These are phyloP conservation scores for Coelinius sp. DNA, from an alignment of 2,888 invertebrate genomes.

Conservation along the genomic window DNA sequence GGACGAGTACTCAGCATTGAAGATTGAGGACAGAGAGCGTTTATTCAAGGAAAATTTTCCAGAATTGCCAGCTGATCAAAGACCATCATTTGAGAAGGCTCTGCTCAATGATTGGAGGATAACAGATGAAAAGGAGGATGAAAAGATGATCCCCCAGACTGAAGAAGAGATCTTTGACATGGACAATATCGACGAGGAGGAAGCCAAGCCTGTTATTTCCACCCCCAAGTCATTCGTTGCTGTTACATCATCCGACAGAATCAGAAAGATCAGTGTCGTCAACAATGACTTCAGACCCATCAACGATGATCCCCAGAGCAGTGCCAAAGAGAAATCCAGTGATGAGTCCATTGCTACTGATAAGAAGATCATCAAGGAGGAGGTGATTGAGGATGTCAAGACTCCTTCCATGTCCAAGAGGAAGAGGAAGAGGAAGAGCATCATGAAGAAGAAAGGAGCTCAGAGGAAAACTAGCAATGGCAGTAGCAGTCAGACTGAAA, in stretches of 20 bases:
- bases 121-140: slow-evolving; percentile 50
- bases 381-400: slow-evolving; percentile 72
- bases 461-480: slow-evolving; percentile 77
- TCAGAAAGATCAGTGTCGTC: slow-evolving; percentile 76
- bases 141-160: slow-evolving; percentile 30
- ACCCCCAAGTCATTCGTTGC: slow-evolving; percentile 71
- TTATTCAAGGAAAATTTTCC: slow-evolving; percentile 69
- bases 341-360: slow-evolving; percentile 59
- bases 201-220: slow-evolving; percentile 50
- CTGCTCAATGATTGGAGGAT: slow-evolving; percentile 72
- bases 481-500: slow-evolving; percentile 64
- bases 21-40: slow-evolving; percentile 65
- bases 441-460: slow-evolving; percentile 84
- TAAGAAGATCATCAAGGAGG: slow-evolving; percentile 66
- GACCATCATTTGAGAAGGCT: slow-evolving; percentile 74
- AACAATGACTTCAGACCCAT: slow-evolving; percentile 78
- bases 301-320: slow-evolving; percentile 63
- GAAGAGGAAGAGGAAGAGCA: slow-evolving; percentile 84
- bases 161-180: slow-evolving; percentile 80
- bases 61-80: slow-evolving; percentile 66
- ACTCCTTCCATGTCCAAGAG: slow-evolving; percentile 77
- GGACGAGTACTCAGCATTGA: slow-evolving; percentile 66
- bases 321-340: slow-evolving; percentile 60
- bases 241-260: slow-evolving; percentile 73
- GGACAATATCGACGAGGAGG: slow-evolving; percentile 76